Base-by-base conservation (phyloP, 2,888 invertebrate genomes). In the Norana najaformis region DNA sequence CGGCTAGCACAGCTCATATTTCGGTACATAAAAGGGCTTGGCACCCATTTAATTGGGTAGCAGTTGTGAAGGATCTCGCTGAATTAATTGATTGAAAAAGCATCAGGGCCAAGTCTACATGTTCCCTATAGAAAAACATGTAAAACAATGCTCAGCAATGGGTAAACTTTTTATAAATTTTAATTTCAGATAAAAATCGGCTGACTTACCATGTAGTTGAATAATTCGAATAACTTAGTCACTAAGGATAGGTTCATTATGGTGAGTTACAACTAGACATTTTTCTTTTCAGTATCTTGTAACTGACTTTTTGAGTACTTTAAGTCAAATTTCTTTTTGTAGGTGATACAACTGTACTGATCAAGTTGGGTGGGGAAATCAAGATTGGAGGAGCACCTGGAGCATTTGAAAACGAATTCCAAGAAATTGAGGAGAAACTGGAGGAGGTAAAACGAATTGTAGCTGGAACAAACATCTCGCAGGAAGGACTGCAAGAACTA, bases 351-450 rank as follows among this genome's bases (percentile, higher is more conserved):
- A 95, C 96, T 90, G 96, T 96, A 83, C 96, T 98, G 41, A 97
- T 99, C 90, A 96, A 96, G 35, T 96, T 97, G 92, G 99, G 98
- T 39, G 97, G 97, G 92, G 97, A 98, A 94, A 98, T 99, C 90
- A 98, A 98, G 94, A 97, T 97, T 93, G 97, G 98, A 88, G 99
- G 99, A 88, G 98, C 98, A 3, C 97, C 98, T 1, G 99, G 99
- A 53, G 99, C 98, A 0, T 99, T 99, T 94, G 98, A 98, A 16
- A 96, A 97, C 93, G 98, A 98, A 95, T 99, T 99, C 95, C 97
- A 97, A 94, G 96, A 97, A 92, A 97, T 99, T 97, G 97, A 98
- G 92, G 96, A 96, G 91, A 97, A 97, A 94, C 95, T 99, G 91
- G 96, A 96, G 89, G 97, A 97, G 93, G 97, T 99, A 6, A 96